Evolutionary conservation across 1,140 invertebrate species (phyloP).

Genomic region (Trypoxylus dichotomus): DNA sequence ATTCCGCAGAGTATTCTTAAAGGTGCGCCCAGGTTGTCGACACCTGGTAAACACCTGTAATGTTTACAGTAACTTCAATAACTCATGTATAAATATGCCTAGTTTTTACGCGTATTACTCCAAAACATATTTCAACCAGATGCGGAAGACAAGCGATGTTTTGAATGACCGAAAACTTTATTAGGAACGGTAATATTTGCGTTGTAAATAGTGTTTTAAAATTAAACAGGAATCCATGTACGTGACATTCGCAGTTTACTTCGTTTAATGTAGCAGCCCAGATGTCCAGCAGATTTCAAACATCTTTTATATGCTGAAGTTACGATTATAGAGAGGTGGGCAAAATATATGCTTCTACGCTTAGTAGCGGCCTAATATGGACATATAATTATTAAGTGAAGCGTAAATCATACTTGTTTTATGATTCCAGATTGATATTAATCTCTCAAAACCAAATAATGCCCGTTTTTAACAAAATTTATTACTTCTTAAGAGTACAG

Average conservation of each 20-base stretch:
- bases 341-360: not conserved
- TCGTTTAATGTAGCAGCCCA: not conserved
- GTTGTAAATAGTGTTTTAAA: not conserved
- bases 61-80: not conserved
- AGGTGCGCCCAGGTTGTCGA: not conserved
- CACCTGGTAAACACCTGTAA: constrained; percentile 5
- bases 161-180: not conserved
- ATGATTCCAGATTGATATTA: not conserved
- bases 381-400: not conserved
- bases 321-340: not conserved
- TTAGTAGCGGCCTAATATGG: not conserved
- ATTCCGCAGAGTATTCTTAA: not conserved
- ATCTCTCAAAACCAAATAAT: not conserved
- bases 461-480: not conserved
- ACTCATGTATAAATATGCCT: not conserved
- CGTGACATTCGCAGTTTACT: not conserved
- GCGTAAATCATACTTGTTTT: too few relatives aligned
- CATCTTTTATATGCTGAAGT: not conserved
- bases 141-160: not conserved
- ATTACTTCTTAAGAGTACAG: not conserved
- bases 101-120: not conserved
- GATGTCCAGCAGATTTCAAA: not conserved
- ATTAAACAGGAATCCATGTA: constrained; percentile 3
- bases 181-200: constrained; percentile 2
- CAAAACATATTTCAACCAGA: not conserved